phyloP scores from a whole-genome alignment of 2,888 invertebrate genomes.

The Campopleginae sp. region DNA sequence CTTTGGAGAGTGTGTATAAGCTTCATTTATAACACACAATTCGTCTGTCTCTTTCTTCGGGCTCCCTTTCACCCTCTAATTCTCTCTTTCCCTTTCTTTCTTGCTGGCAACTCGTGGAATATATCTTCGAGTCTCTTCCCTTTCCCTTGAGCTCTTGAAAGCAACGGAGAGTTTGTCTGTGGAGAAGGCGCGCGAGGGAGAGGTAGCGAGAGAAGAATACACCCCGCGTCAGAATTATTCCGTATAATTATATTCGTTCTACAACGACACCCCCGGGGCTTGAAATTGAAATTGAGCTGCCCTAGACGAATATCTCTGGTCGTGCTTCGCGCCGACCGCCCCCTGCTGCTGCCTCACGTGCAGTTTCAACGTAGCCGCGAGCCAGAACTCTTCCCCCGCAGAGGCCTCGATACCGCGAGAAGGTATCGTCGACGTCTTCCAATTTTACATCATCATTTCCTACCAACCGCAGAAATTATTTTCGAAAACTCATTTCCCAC shows the following conservation, averaged over 20 bases:
- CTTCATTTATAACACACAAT: conserved; percentile 59
- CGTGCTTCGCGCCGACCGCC: conserved; percentile 54
- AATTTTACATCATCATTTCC: conserved; percentile 16
- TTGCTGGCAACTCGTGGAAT: conserved; percentile 57
- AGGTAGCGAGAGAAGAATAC: conserved; percentile 46
- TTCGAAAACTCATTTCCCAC: neutral
- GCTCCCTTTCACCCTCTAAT: conserved; percentile 33
- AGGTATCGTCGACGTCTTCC: conserved; percentile 38
- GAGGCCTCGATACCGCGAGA: neutral
- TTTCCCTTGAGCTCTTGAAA: conserved; percentile 41
- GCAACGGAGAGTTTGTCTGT: conserved; percentile 48
- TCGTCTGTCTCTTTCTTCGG: conserved; percentile 53
- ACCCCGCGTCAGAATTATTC: conserved; percentile 82
- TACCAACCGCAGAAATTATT: neutral
- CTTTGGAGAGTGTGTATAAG: conserved; percentile 62
- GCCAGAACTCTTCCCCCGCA: conserved; percentile 74
- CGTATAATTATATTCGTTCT: conserved; percentile 84
- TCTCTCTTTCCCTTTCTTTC: conserved; percentile 54
- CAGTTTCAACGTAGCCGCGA: conserved; percentile 76
- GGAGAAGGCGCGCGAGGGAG: conserved; percentile 34
- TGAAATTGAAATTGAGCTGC: conserved; percentile 84
- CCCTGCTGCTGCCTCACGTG: conserved; percentile 21
- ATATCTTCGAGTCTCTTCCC: conserved; percentile 36
- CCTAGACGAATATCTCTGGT: conserved; percentile 75
- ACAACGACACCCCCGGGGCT: conserved; percentile 84